Percentiles rank a stretch among this genome's conserved stretches.
Evolutionary conservation across 1,140 invertebrate species (phyloP).

Genomic region (Temnothorax curvispinosus): DNA sequence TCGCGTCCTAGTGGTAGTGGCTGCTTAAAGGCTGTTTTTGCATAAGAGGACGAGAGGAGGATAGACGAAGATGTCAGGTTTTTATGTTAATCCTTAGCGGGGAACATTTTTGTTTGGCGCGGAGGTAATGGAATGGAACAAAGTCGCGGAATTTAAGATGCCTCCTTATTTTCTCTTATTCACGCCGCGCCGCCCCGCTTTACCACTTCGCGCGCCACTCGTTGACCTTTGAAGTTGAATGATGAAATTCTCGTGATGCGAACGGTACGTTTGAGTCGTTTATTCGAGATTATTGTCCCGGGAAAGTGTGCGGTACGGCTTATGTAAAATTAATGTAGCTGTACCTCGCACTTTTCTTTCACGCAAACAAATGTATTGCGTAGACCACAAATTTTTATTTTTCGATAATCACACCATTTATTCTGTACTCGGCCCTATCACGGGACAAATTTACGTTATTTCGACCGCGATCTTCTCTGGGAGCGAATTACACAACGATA

Average conservation of each 20-base stretch:
- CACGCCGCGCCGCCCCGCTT: background rate
- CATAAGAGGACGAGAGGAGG: conserved; percentile 43
- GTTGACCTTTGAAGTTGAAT: conserved; percentile 43
- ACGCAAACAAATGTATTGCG: background rate
- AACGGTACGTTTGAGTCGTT: conserved; percentile 3
- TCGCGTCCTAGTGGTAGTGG: conserved; percentile 15
- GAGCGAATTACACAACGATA: conserved; percentile 41
- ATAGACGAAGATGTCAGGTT: conserved; percentile 54
- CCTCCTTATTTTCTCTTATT: conserved; percentile 43
- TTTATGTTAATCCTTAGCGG: conserved; percentile 30
- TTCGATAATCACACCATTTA: background rate
- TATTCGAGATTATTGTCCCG: conserved; percentile 11
- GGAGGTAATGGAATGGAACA: conserved; percentile 52
- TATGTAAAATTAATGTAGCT: conserved; percentile 6
- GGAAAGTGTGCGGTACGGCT: background rate
- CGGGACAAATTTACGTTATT: conserved; percentile 4
- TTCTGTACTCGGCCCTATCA: no score
- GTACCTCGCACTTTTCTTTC: background rate
- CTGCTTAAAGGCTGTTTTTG: conserved; percentile 57
- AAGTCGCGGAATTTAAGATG: conserved; percentile 52
- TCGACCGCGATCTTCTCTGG: background rate
- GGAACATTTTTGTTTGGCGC: conserved; percentile 60
- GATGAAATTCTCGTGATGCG: conserved; percentile 39
- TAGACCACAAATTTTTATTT: background rate
- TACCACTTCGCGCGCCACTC: conserved; percentile 21